These are phyloP conservation scores for Erpornis zantholeuca DNA, from an alignment of 2,113 vertebrate species.

Conservation along the genomic window DNA sequence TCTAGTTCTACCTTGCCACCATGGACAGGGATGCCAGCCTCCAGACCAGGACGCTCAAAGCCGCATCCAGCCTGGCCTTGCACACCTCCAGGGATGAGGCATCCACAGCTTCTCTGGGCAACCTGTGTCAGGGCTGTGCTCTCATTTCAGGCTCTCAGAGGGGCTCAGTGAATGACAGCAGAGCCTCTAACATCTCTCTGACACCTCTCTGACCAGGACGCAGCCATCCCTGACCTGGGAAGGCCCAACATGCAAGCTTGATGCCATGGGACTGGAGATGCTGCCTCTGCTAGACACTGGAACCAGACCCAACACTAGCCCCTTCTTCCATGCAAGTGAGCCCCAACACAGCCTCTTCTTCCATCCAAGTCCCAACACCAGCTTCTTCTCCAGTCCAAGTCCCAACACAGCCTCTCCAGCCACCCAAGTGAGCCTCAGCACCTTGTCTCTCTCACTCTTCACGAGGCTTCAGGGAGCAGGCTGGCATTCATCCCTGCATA, in stretches of 20 bases:
- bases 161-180: neutral
- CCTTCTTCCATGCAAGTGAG: too few relatives aligned
- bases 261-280: neutral
- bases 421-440: neutral
- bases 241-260: neutral
- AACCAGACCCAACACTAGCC: neutral
- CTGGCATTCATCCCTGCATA: neutral
- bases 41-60: neutral
- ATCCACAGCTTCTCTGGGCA: neutral
- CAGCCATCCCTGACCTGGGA: neutral
- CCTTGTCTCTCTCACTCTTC: neutral
- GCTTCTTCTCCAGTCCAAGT: neutral
- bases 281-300: too few relatives aligned
- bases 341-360: neutral
- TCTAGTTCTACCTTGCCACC: neutral
- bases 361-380: neutral
- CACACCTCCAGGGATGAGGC: neutral
- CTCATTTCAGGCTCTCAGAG: neutral
- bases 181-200: neutral
- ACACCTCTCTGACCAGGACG: rapidly evolving
- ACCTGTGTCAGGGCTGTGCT: neutral
- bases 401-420: neutral
- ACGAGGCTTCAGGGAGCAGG: neutral
- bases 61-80: neutral
- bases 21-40: rapidly evolving